Base-by-base conservation (phyloP, 1,140 invertebrate genomes). In the Zaprionus camerounensis region DNA sequence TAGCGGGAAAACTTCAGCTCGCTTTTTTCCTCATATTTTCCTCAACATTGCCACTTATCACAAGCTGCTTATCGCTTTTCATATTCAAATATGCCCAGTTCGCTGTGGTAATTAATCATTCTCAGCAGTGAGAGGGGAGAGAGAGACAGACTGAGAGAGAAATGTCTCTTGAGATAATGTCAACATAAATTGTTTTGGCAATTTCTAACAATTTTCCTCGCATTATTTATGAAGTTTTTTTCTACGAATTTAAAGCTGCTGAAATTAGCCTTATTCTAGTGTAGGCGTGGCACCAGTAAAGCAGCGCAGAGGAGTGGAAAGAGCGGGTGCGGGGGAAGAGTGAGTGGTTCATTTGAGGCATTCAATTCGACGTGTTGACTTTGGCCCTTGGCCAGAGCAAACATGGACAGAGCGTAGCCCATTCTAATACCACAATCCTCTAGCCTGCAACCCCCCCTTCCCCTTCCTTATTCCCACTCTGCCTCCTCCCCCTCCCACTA, bases 121-220 rank as follows among this genome's bases (percentile, higher is more conserved):
- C 71, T n/a, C 44, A 57, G 15, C 13, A 36, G 55, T 22, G 46
- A 3, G 6, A 20, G 7, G 9, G 2, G 28, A 7, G 44, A 28
- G 5, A 28, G 51, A 41, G 28, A 46, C 38, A 24, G 7, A n/a
- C 11, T 36, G 57, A 31, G 31, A 3, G 67, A 81, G 63, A 90
- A 90, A 81, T 88, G 84, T 87, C 85, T 88, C 84, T 81, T 57
- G 85, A 88, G 84, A 88, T 88, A 90, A 90, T 88, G 84, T 88
- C 84, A 88, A 88, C 84, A 88, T 88, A 88, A 88, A 88, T 88
- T 88, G 81, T 88, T 88, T 88, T 79, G 84, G 81, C 84, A 84
- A 87, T 87, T 87, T 90, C 83, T 67, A 78, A 87, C 81, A 78
- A 88, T 90, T 84, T 83, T 84, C 67, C 57, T 31, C 68, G 74